Percentiles rank a stretch among this genome's conserved stretches.
Conservation (phyloP, 2,888 invertebrate genomes). For the Diloba caeruleocephala region DNA sequence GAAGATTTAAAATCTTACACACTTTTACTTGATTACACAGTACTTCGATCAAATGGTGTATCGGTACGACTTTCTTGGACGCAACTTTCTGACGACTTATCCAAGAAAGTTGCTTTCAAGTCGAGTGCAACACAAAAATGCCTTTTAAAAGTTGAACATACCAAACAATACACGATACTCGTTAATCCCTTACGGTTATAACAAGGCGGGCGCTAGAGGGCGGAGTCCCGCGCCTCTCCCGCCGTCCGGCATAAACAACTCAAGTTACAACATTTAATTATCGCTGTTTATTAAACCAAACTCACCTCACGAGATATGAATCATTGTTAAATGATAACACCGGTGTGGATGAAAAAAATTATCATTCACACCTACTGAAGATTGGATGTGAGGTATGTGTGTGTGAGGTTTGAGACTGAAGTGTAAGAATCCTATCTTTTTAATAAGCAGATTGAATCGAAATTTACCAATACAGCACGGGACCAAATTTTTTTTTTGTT, state of each 20-base stretch:
- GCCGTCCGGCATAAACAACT: constrained; percentile 82
- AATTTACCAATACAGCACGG: too few relatives aligned
- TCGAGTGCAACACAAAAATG: constrained; percentile 19
- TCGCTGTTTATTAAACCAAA: constrained; percentile 85
- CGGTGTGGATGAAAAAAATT: constrained; percentile 66
- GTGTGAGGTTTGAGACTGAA: not conserved
- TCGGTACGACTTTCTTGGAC: too few relatives aligned
- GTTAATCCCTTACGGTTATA: constrained; percentile 78
- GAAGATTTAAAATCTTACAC: too few relatives aligned
- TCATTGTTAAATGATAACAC: constrained; percentile 72
- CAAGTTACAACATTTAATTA: constrained; percentile 87
- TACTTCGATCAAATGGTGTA: too few relatives aligned
- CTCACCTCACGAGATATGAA: constrained; percentile 76
- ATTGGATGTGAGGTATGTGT: constrained; percentile 40
- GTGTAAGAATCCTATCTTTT: too few relatives aligned
- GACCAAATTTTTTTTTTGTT: too few relatives aligned
- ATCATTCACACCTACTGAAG: constrained; percentile 81
- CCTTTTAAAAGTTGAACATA: constrained; percentile 30
- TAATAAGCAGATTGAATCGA: too few relatives aligned
- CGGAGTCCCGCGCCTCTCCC: constrained; percentile 71
- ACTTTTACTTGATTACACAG: too few relatives aligned
- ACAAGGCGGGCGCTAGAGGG: constrained; percentile 75
- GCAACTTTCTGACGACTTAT: not conserved
- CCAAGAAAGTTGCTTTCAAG: constrained; percentile 4
- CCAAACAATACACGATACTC: constrained; percentile 60